Base-by-base conservation (phyloP, 1,140 invertebrate genomes). In the Nasonia vitripennis region DNA sequence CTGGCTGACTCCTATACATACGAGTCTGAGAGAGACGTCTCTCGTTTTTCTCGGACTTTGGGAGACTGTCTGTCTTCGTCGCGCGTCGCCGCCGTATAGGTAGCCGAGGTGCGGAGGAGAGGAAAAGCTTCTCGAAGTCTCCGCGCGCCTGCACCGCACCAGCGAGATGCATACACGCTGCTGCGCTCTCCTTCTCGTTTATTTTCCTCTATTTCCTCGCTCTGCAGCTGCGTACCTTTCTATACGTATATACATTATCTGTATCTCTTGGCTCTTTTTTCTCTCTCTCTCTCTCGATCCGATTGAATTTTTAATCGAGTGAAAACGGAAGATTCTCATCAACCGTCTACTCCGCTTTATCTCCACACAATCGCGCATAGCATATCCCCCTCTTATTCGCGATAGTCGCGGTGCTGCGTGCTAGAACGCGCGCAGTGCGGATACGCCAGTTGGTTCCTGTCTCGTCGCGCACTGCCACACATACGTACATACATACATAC, bases 111-210 rank as follows among this genome's bases (percentile, higher is more conserved):
- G 68, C 41, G 79, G 37, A 68, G 68, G 51, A 67, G 51, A 62
- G 55, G 51, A 83, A 83, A 83, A 83, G 81, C 81, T 77, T 83
- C 81, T 37, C 20, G 81, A 83, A 83, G 74, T 7, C 81, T 83
- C 81, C 51, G 81, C 31, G 81, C 31, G 67, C 62, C 14, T 55
- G 51, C 55, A 62, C 55, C 20, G 55, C 55, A 5, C 20, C 55
- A 62, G n/a, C 55, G 55, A 62, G 20, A 62, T 62, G 55, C 55
- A 62, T 62, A 62, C 55, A 20, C 55, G 55, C 20, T n/a, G 4
- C 55, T n/a, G 4, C 55, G 17, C 17, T 62, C 51, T 55, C 51
- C 17, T 17, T 55, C 51, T 55, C 51, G 51, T 55, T 55, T 55
- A 55, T 55, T 55, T 55, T 17, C 51, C 51, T 55, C 51, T 55